Conservation (phyloP, 2,113 vertebrate genomes). For the Triplophysa siluroides region DNA sequence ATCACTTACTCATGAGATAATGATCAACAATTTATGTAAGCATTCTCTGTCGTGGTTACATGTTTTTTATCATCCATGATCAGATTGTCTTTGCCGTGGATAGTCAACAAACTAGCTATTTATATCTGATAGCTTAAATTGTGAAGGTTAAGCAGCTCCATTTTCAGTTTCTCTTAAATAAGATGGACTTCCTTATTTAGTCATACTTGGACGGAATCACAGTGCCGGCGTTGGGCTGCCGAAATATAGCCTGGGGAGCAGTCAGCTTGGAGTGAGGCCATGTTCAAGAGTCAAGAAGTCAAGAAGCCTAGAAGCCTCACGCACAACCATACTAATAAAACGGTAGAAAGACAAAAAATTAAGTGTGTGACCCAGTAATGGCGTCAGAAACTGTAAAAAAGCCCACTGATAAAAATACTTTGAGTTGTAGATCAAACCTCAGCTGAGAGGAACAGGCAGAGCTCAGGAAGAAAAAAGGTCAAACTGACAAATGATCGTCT, state of each 20-base stretch:
- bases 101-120: neutral
- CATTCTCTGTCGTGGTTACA: neutral
- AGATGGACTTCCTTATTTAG: constrained; percentile 57
- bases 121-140: constrained; percentile 6
- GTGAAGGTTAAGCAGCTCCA: neutral
- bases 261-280: constrained; percentile 43
- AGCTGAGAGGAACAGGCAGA: neutral
- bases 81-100: neutral
- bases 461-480: neutral
- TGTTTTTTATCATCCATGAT: constrained; percentile 11
- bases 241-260: constrained; percentile 38
- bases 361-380: neutral
- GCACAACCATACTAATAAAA: neutral
- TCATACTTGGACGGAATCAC: constrained; percentile 45
- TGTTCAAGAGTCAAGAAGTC: neutral
- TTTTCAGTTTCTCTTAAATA: constrained; percentile 13
- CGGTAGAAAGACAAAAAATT: neutral
- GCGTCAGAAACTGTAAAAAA: neutral
- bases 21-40: neutral
- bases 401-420: neutral
- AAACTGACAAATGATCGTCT: neutral
- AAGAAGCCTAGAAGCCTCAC: neutral
- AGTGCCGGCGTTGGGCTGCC: constrained; percentile 34
- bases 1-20: neutral
- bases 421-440: constrained; percentile 6